Base-by-base conservation (phyloP, 2,888 invertebrate species). In the Pyrocoelia pectoralis region DNA sequence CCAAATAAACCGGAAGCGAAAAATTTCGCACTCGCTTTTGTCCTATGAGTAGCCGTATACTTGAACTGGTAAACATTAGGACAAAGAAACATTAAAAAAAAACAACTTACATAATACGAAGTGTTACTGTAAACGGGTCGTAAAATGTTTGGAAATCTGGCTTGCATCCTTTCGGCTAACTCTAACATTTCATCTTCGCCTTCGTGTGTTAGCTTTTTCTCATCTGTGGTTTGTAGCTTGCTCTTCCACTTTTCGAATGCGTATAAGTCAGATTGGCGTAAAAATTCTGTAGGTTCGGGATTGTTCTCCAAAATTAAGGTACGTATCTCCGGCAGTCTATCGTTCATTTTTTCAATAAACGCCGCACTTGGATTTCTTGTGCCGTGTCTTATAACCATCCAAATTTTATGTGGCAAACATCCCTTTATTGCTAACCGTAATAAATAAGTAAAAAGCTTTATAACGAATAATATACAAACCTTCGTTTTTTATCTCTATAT, bases 1-100 rank as follows among this genome's bases (percentile, higher is more conserved):
- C 90, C 91, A 81, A 94, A 94, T 43, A 94, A 79, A 0, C 93
- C 94, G 52, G 87, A 83, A 0, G 89, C 86, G 82, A 94, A 94
- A 76, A 87, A 85, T 71, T 84, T 84, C 0, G 93, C 93, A 79
- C 94, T 94, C 73, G 87, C 86, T 56, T 87, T 84, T 0, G 94
- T 87, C 70, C 94, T 85, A 76, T 93, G 89, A 1, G 92, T 91
- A 1, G 49, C 19, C n/a, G 51, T 33, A 14, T 28, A 29, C 29
- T 33, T 51, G 29, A 51, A 51, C 51, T 33, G n/a, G 2, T 8
- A 1, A 33, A 9, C 2, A 2, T 3, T 28, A 24, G n/a, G 13
- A 50, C 2, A 48, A 18, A 8, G 9, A 17, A 48, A 10, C 10
- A 4, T 17, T n/a, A 18, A 5, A 5, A 18, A 17, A 17, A 1